Evolutionary conservation across 2,888 invertebrate genomes (phyloP).

Genomic region (Archips xylosteana): DNA sequence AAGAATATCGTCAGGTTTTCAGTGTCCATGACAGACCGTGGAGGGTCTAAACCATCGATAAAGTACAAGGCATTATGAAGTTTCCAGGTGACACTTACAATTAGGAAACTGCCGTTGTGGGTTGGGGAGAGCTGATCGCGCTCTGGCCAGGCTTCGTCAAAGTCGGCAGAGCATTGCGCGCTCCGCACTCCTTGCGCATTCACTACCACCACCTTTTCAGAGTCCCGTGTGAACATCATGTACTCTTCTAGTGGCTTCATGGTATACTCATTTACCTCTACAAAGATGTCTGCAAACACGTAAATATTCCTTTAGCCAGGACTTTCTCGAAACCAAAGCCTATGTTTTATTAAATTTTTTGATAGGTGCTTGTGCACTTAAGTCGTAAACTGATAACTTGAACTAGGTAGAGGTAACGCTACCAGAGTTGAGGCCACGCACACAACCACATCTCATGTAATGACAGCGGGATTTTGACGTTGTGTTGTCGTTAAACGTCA

Average conservation of each 20-base stretch:
- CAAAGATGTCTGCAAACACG: conserved; percentile 90
- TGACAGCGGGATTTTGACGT: too few species aligned
- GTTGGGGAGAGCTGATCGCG: conserved; percentile 72
- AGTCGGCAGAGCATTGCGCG: conserved; percentile 93
- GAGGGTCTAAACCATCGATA: too few species aligned
- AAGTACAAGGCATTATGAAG: too few species aligned
- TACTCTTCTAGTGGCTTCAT: conserved; percentile 97
- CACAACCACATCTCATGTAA: too few species aligned
- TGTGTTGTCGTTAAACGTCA: too few species aligned
- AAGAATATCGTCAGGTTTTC: background rate
- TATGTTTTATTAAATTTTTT: background rate
- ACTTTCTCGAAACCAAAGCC: background rate
- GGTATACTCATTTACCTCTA: conserved; percentile 91
- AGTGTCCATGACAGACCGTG: background rate
- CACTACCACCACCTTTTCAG: conserved; percentile 94
- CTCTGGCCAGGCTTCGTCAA: conserved; percentile 85
- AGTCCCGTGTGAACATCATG: conserved; percentile 95
- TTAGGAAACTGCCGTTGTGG: conserved; percentile 78
- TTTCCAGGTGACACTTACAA: conserved; percentile 59
- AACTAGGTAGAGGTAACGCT: too few species aligned
- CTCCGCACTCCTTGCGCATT: conserved; percentile 94
- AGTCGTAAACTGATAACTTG: too few species aligned
- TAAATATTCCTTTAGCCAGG: background rate
- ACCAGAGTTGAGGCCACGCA: too few species aligned
- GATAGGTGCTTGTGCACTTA: too few species aligned